A percentile compares a stretch with the other conserved stretches of the same genome.
phyloP scores from a whole-genome alignment of 2,797 vertebrate species.

The Pitangus sulphuratus region DNA sequence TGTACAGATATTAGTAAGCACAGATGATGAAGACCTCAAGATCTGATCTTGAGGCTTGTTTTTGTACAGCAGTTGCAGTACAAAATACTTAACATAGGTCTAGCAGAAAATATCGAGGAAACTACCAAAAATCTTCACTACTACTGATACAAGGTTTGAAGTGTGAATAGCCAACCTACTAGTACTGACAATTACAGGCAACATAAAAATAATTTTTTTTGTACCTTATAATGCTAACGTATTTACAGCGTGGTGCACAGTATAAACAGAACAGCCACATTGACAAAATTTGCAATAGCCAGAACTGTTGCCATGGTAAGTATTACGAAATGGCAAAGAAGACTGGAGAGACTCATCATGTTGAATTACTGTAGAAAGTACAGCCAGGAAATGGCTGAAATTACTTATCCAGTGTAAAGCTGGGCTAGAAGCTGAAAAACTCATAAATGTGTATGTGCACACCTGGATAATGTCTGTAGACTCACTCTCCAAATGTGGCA shows the following conservation, averaged over 20 bases:
- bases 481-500: neutral
- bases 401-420: neutral
- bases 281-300: neutral
- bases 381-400: neutral
- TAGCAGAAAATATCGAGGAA: neutral
- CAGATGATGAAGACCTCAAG: neutral
- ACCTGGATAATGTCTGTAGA: neutral
- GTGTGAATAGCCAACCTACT: neutral
- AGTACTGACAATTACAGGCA: neutral
- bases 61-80: neutral
- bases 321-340: neutral
- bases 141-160: neutral
- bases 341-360: neutral
- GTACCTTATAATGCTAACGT: neutral
- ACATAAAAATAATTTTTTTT: neutral
- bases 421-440: neutral
- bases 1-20: neutral
- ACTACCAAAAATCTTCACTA: neutral
- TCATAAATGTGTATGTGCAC: accelerated
- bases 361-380: neutral
- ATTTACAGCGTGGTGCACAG: neutral
- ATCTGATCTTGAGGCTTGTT: neutral
- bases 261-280: neutral
- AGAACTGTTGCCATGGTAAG: neutral
- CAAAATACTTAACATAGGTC: neutral